Conservation (phyloP, 2,113 vertebrate species). For the Thymallus thymallus region DNA sequence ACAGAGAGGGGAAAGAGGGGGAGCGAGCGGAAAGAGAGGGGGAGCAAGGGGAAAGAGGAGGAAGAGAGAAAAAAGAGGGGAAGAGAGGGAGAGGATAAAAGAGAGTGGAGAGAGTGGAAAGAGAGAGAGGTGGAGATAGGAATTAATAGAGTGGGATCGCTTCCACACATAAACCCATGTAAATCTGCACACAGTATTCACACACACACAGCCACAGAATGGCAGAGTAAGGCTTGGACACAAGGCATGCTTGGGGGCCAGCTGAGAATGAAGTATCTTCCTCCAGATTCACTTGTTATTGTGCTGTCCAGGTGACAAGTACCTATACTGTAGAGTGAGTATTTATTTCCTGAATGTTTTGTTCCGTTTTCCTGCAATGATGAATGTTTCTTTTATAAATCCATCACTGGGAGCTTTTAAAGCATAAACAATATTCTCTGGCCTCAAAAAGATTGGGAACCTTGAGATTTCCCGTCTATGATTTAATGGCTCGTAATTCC, state of each 20-base stretch:
- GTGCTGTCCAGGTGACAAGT: slow-evolving; percentile 83
- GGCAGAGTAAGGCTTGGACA: slow-evolving; percentile 5
- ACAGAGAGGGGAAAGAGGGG: too few relatives aligned
- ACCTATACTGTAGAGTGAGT: slow-evolving; percentile 85
- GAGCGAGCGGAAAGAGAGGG: too few relatives aligned
- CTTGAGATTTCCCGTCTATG: slow-evolving; percentile 97
- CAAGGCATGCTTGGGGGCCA: slow-evolving; percentile 60
- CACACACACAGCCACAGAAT: slow-evolving; percentile 8
- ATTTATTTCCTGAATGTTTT: slow-evolving; percentile 93
- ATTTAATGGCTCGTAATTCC: slow-evolving; percentile 97
- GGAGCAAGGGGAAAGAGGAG: too few relatives aligned
- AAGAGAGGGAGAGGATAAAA: too few relatives aligned
- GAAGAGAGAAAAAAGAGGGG: too few relatives aligned
- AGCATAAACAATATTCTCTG: slow-evolving; percentile 94
- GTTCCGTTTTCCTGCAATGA: slow-evolving; percentile 97
- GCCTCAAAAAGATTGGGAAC: slow-evolving; percentile 94
- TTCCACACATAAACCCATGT: too few relatives aligned
- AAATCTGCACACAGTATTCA: not conserved
- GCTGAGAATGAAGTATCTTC: slow-evolving; percentile 77
- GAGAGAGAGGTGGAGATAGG: too few relatives aligned
- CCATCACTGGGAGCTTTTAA: slow-evolving; percentile 78
- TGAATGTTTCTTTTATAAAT: slow-evolving; percentile 88
- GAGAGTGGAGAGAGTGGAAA: too few relatives aligned
- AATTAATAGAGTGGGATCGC: too few relatives aligned
- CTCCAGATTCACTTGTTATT: slow-evolving; percentile 81